Percentiles rank a stretch among this genome's conserved stretches.
phyloP scores from a whole-genome alignment of 37 sponge, comb jelly and placozoan species.

The Amphimedon queenslandica region DNA sequence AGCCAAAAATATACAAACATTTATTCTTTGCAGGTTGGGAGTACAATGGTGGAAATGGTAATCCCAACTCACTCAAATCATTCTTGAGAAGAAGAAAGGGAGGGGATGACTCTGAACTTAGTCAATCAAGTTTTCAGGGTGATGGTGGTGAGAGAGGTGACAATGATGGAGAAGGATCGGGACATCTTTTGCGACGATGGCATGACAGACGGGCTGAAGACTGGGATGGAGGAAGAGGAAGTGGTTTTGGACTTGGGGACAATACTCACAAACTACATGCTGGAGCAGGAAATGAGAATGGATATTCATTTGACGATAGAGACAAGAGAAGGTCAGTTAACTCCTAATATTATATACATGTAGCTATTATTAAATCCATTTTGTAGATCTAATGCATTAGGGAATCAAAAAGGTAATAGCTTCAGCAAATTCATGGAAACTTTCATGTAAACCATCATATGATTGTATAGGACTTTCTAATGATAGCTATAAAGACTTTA shows the following conservation, averaged over 20 bases:
- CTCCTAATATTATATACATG: no score
- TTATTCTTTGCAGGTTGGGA: neutral
- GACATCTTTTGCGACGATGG: neutral
- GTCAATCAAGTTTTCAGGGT: constrained; percentile 1
- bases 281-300: neutral
- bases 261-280: neutral
- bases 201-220: neutral
- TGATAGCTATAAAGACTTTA: no score
- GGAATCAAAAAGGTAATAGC: no score
- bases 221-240: neutral
- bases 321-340: neutral
- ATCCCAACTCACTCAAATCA: no score
- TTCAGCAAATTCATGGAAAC: no score
- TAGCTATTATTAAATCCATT: no score
- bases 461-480: no score
- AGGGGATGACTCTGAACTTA: neutral
- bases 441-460: no score
- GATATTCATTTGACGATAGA: neutral
- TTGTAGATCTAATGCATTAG: no score
- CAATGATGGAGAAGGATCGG: no score
- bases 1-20: neutral
- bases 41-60: no score
- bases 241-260: neutral
- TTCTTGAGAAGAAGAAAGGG: constrained; percentile 3
- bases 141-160: neutral